Percentiles rank a stretch among this genome's conserved stretches.
Evolutionary conservation across 2,888 invertebrate species (phyloP).

Genomic region (Tenthredo scrophulariae): DNA sequence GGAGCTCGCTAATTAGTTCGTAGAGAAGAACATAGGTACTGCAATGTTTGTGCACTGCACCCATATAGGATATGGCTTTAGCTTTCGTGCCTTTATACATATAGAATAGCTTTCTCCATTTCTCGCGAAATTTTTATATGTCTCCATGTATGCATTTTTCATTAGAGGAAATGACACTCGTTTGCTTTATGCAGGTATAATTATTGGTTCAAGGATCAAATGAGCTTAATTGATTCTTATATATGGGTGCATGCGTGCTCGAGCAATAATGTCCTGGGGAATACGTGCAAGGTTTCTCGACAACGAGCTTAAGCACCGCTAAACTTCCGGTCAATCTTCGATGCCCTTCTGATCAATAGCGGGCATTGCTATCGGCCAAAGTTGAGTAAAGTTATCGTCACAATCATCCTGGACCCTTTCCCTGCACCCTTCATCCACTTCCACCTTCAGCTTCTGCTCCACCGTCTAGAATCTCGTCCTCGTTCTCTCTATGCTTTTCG

Average conservation of each 20-base stretch:
- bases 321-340: constrained; percentile 40
- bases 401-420: constrained; percentile 41
- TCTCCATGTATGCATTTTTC: not conserved
- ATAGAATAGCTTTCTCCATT: not conserved
- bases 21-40: not conserved
- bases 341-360: constrained; percentile 42
- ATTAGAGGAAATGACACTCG: not conserved
- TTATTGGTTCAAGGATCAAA: not conserved
- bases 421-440: not conserved
- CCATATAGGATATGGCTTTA: not conserved
- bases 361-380: not conserved
- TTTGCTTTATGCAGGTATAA: not conserved
- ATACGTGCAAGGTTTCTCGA: not conserved
- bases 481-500: constrained; percentile 19
- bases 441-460: not conserved
- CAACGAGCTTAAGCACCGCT: constrained; percentile 33
- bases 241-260: not conserved
- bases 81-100: not conserved
- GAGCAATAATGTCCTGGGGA: not conserved
- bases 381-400: constrained; percentile 22
- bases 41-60: not conserved
- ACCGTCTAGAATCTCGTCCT: not conserved
- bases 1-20: constrained; percentile 27
- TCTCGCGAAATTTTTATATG: not conserved
- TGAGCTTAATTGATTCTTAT: not conserved